These are phyloP conservation scores for Molanna angustata DNA, from an alignment of 2,888 invertebrate species.

Conservation along the genomic window DNA sequence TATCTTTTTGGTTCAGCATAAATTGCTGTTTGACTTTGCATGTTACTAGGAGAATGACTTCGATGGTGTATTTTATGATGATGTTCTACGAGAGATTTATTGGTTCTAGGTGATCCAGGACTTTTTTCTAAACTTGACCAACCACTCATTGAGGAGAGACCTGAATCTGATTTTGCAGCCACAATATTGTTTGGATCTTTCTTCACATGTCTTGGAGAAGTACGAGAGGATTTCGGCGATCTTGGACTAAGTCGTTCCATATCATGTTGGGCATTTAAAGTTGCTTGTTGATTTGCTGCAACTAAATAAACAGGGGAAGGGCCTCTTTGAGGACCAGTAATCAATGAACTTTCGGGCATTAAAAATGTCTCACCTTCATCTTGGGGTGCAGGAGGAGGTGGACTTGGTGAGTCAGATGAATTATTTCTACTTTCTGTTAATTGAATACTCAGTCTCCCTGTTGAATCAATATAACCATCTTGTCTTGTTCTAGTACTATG, in stretches of 20 bases:
- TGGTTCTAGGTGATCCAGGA: conserved; percentile 73
- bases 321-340: conserved; percentile 38
- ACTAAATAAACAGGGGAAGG: conserved; percentile 47
- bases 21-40: conserved; percentile 9
- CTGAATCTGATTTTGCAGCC: conserved; percentile 81
- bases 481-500: conserved; percentile 65
- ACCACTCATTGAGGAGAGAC: conserved; percentile 82
- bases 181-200: conserved; percentile 61
- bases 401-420: conserved; percentile 58
- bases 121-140: conserved; percentile 85
- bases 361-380: conserved; percentile 58
- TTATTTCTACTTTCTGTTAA: conserved; percentile 49
- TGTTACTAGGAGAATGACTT: conserved; percentile 32
- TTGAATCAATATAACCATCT: conserved; percentile 57
- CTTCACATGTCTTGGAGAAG: conserved; percentile 67
- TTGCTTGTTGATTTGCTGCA: conserved; percentile 39
- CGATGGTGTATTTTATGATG: conserved; percentile 14
- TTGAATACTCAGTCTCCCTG: conserved; percentile 48
- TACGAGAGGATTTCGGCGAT: conserved; percentile 70
- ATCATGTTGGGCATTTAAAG: conserved; percentile 43
- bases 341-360: conserved; percentile 38
- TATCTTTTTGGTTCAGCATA: conserved; percentile 44
- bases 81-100: conserved; percentile 39
- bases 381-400: conserved; percentile 79
- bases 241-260: conserved; percentile 62